Evolutionary conservation across 2,797 vertebrate genomes (phyloP), one percentile per base, ranked within the genome.

Genomic region (Poecilia picta): DNA sequence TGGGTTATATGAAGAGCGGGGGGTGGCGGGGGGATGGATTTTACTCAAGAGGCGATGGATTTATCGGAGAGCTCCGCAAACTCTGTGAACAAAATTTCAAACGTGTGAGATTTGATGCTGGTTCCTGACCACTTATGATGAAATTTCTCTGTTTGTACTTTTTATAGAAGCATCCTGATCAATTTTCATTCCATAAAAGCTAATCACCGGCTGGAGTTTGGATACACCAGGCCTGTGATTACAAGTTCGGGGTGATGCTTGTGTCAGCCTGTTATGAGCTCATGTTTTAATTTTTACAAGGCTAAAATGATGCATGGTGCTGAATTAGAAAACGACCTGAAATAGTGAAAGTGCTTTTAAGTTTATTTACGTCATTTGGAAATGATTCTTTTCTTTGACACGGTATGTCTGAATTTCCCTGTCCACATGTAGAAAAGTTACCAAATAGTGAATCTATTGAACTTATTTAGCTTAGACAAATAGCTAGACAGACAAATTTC

Each of bases 231-330:
- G 12, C 25, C 25, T 11, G 36, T 41, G 2, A 41, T n/a, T 15
- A 23, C 49, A 74, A 41, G 51, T 57, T 51, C 25, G 49, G 25
- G 51, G 36, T 7, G 31, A 33, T 51, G 8, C 47, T 73, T 73
- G 72, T 51, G 72, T 53, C 72, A 51, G 20, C 47, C 31, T 55
- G 33, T 55, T 57, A 55, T 12, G 43, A 2, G 39, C 46, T 71
- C 71, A 16, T 72, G 64, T 41, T 20, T 68, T 41, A 20, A 31
- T 80, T 77, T 88, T 80, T 12, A 79, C 16, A 4, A 73, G 46
- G 47, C 47, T 16, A 8, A 49, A 28, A 16, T 51, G 47, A 51
- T 23, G 47, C 18, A 73, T 49, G 5, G 28, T 23, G 72, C 72
- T 25, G 43, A 72, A 18, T 16, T 28, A 47, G 11, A n/a, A 72